phyloP scores from a whole-genome alignment of 2,113 vertebrate species.

The Canis aureus region DNA sequence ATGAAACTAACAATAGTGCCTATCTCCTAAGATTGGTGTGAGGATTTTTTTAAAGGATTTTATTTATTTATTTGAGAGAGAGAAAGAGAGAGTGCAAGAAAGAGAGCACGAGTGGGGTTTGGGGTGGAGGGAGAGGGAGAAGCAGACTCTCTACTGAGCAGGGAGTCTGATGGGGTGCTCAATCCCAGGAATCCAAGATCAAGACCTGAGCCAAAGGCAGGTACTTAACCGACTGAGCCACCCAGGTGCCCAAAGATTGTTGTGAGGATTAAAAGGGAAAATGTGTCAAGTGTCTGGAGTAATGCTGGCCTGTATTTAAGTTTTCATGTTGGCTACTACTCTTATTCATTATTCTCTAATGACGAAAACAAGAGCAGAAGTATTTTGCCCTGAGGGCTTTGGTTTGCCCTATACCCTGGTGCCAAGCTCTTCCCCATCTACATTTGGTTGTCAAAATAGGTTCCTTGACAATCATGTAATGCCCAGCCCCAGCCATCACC shows the following conservation, averaged over 20 bases:
- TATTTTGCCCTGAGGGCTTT: neutral
- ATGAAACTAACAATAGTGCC: neutral
- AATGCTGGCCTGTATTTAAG: neutral
- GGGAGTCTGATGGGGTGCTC: neutral
- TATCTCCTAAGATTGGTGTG: neutral
- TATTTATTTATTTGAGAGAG: neutral
- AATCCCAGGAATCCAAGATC: neutral
- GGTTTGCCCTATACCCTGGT: conserved; percentile 1
- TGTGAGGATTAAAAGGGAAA: conserved; percentile 13
- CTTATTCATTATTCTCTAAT: neutral
- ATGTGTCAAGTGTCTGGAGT: neutral
- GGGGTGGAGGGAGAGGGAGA: neutral
- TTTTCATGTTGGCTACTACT: neutral
- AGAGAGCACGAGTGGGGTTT: no score
- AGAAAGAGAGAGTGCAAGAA: neutral
- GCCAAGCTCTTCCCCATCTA: neutral
- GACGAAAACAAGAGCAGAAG: neutral
- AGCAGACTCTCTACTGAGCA: neutral
- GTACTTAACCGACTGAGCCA: neutral
- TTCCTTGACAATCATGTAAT: neutral
- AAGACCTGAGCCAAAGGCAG: neutral
- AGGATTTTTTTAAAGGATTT: neutral
- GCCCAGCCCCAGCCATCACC: neutral
- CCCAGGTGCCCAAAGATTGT: neutral
- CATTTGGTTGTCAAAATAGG: conserved; percentile 24